phyloP scores from a whole-genome alignment of 2,797 vertebrate genomes.

The Syngnathus acus region DNA sequence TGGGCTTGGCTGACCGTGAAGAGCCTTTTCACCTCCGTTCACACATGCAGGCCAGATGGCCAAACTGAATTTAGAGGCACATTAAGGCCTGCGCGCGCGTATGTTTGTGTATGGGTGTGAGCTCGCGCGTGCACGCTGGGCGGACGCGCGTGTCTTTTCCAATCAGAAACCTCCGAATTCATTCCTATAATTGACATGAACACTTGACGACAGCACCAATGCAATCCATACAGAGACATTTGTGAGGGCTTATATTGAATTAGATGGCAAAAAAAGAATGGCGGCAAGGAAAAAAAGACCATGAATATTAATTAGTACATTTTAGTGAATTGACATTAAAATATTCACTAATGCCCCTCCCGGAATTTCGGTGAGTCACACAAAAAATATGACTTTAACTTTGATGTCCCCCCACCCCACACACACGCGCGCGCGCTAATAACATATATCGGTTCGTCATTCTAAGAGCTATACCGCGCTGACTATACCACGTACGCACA shows the following conservation, averaged over 20 bases:
- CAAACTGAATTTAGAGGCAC: conserved; percentile 23
- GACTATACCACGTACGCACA: background rate
- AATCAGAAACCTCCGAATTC: conserved; percentile 3
- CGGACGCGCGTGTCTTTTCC: background rate
- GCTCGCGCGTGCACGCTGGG: conserved; percentile 8
- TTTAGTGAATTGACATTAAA: conserved; percentile 21
- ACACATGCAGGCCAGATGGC: conserved; percentile 58
- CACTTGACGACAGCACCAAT: conserved; percentile 1
- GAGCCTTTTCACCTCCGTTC: conserved; percentile 39
- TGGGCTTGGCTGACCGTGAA: conserved; percentile 47
- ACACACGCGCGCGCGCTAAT: background rate
- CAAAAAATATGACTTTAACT: background rate
- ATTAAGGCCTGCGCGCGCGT: conserved; percentile 10
- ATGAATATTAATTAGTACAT: conserved; percentile 40
- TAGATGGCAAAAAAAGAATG: conserved; percentile 1
- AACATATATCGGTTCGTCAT: background rate
- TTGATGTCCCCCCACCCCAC: too few species aligned
- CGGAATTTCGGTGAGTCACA: background rate
- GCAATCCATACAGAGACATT: background rate
- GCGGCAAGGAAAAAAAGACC: background rate
- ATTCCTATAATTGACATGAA: conserved; percentile 1
- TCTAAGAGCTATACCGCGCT: background rate
- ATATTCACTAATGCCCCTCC: background rate
- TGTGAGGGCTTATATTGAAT: background rate
- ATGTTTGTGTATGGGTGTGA: background rate